These are phyloP conservation scores for Alethe diademata DNA, from an alignment of 2,113 vertebrate genomes.

Conservation along the genomic window DNA sequence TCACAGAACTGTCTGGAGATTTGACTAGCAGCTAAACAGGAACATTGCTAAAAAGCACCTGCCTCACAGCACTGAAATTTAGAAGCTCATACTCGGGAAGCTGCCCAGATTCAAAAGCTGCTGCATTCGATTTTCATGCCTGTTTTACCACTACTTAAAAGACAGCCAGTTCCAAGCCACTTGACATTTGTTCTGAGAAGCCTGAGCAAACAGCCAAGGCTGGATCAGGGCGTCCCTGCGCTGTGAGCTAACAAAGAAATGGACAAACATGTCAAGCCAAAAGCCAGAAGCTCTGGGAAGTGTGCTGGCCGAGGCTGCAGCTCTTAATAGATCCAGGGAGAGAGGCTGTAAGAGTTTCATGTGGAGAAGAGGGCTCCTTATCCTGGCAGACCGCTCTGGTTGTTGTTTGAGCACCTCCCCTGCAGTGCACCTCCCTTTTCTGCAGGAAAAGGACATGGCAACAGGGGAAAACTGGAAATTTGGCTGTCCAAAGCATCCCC, in stretches of 20 bases:
- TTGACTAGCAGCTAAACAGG: background rate
- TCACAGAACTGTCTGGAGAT: background rate
- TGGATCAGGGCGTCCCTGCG: background rate
- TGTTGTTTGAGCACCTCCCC: background rate
- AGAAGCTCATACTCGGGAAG: background rate
- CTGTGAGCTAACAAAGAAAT: background rate
- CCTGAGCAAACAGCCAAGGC: slow-evolving; percentile 17
- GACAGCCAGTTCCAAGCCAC: background rate
- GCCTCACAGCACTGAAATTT: background rate
- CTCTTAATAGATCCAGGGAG: background rate
- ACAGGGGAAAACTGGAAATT: background rate
- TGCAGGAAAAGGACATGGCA: background rate
- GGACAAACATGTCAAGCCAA: background rate
- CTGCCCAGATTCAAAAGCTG: background rate
- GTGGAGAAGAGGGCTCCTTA: background rate
- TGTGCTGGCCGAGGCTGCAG: background rate
- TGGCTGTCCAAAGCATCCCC: background rate
- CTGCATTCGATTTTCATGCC: background rate
- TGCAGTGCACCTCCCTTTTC: background rate
- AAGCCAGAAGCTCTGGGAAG: background rate
- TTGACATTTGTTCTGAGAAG: slow-evolving; percentile 19
- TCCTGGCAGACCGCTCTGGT: accelerated
- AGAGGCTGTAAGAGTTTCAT: background rate
- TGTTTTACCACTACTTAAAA: background rate
- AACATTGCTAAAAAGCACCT: background rate